Evolutionary conservation across 2,888 invertebrate genomes (phyloP).

Genomic region (Petrophora chlorosata): DNA sequence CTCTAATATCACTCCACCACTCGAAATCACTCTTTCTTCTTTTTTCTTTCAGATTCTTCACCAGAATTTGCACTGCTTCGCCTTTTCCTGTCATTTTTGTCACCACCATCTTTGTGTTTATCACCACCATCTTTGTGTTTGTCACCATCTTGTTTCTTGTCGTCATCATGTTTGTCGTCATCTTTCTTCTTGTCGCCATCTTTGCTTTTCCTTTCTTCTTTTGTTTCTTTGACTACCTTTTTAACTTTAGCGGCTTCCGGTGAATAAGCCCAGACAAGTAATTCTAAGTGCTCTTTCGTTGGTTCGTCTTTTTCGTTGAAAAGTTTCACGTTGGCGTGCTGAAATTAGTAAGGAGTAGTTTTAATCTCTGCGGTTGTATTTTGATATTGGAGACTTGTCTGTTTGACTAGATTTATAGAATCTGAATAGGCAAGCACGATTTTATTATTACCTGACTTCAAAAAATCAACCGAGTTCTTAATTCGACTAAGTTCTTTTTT

Average conservation of each 20-base stretch:
- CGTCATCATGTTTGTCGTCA: conserved; percentile 20
- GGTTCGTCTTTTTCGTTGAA: conserved; percentile 87
- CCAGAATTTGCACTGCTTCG: conserved; percentile 53
- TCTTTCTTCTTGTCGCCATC: conserved; percentile 26
- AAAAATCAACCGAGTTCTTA: no score
- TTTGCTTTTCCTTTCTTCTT: conserved; percentile 38
- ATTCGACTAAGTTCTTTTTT: no score
- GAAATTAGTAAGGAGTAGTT: conserved; percentile 56
- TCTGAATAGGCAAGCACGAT: no score
- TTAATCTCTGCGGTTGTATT: no score
- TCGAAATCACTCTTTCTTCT: conserved; percentile 54
- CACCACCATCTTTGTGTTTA: conserved; percentile 28
- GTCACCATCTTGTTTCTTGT: conserved; percentile 23
- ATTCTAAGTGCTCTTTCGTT: conserved; percentile 86
- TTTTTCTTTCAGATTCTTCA: conserved; percentile 61
- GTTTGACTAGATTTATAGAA: no score
- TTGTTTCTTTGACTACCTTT: conserved; percentile 66
- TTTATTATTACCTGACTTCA: no score
- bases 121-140: conserved; percentile 6
- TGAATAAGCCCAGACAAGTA: conserved; percentile 90
- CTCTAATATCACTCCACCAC: conserved; percentile 23
- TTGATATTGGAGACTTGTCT: no score
- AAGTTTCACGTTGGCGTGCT: conserved; percentile 85
- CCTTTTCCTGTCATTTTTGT: conserved; percentile 48
- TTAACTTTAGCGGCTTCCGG: conserved; percentile 88